Evolutionary conservation across 2,113 vertebrate species (phyloP).

Genomic region (Camelus bactrianus): DNA sequence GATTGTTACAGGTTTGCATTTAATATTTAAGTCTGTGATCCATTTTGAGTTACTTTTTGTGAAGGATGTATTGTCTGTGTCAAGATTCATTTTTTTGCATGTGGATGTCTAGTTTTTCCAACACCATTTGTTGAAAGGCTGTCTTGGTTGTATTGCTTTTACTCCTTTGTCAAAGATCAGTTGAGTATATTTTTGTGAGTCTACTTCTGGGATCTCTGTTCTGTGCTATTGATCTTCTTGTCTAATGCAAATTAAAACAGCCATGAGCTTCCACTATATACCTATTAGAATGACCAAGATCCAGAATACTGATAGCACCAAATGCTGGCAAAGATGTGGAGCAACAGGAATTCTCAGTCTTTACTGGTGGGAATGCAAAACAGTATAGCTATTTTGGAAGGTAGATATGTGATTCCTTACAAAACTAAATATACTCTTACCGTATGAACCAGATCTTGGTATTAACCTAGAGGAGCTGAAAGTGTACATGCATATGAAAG

Average conservation of each 20-base stretch:
- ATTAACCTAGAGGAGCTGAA: neutral
- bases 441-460: neutral
- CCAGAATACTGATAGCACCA: neutral
- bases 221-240: neutral
- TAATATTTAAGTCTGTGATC: neutral
- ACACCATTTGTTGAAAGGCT: neutral
- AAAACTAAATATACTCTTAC: neutral
- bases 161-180: neutral
- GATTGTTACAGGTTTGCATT: neutral
- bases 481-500: neutral
- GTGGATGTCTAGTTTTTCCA: neutral
- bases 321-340: neutral
- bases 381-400: neutral
- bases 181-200: neutral
- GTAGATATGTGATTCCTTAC: neutral
- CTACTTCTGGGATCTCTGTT: neutral
- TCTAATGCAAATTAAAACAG: neutral
- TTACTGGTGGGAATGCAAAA: neutral
- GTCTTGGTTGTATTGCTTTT: neutral
- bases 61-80: neutral
- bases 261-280: neutral
- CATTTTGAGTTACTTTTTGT: neutral
- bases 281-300: neutral
- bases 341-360: neutral
- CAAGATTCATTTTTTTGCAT: neutral